These are phyloP conservation scores for Microcaecilia unicolor DNA, from an alignment of 2,797 vertebrate species.

Conservation along the genomic window DNA sequence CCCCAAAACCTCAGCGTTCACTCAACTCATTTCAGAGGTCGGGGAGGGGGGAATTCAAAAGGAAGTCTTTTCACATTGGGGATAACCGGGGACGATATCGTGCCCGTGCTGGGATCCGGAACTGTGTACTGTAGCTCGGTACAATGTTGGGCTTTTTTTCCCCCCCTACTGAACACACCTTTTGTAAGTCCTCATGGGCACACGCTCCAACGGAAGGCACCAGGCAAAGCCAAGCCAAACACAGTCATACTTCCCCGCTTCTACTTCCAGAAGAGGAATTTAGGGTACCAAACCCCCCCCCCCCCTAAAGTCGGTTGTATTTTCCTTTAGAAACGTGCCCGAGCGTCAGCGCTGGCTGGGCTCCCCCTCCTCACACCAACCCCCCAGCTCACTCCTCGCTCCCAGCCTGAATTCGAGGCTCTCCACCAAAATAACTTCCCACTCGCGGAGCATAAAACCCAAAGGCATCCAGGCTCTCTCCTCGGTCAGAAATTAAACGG, in stretches of 20 bases:
- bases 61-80: too few relatives aligned
- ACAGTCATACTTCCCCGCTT: neutral
- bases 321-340: too few relatives aligned
- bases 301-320: too few relatives aligned
- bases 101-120: too few relatives aligned
- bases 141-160: too few relatives aligned
- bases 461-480: slow-evolving; percentile 21
- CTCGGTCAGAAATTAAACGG: slow-evolving; percentile 11
- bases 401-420: slow-evolving; percentile 9
- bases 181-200: slow-evolving; percentile 11
- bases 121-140: too few relatives aligned
- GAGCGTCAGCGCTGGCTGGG: slow-evolving; percentile 36
- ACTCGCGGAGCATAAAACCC: slow-evolving; percentile 1
- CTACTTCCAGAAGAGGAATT: slow-evolving; percentile 1
- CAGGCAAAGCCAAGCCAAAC: neutral
- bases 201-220: slow-evolving; percentile 1
- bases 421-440: too few relatives aligned
- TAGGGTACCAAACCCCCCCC: too few relatives aligned
- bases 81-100: too few relatives aligned
- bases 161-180: neutral
- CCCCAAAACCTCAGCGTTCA: too few relatives aligned
- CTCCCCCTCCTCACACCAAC: slow-evolving; percentile 29
- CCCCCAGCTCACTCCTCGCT: slow-evolving; percentile 12
- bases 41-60: too few relatives aligned
- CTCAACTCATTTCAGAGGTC: too few relatives aligned